Conservation (phyloP, 2,888 invertebrate species). For the Pollenia labialis region DNA sequence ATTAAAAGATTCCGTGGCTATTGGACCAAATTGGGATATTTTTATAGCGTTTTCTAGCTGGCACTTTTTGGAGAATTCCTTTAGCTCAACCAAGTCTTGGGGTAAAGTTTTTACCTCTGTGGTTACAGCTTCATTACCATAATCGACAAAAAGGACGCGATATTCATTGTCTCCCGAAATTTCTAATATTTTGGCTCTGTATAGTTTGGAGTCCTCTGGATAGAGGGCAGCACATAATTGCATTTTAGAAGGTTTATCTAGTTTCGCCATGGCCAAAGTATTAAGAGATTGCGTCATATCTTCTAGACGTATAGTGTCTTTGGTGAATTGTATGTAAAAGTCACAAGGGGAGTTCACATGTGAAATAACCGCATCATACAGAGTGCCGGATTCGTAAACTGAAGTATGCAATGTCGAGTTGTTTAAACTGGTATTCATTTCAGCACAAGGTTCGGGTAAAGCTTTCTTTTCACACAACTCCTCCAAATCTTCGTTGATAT, state of each 20-base stretch:
- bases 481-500: conserved; percentile 87
- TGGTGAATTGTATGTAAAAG: conserved; percentile 91
- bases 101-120: conserved; percentile 86
- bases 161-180: conserved; percentile 89
- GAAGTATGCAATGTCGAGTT: conserved; percentile 74
- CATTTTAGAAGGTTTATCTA: conserved; percentile 76
- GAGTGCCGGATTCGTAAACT: conserved; percentile 73
- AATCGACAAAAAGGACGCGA: conserved; percentile 90
- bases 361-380: conserved; percentile 86
- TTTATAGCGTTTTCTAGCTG: conserved; percentile 86
- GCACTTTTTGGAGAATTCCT: conserved; percentile 86
- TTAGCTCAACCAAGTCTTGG: conserved; percentile 85
- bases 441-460: conserved; percentile 68
- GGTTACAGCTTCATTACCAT: conserved; percentile 87
- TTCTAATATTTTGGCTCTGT: conserved; percentile 91
- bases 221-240: conserved; percentile 91
- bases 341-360: conserved; percentile 90
- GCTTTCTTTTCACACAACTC: conserved; percentile 84
- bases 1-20: conserved; percentile 78
- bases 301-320: conserved; percentile 85
- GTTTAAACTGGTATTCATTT: conserved; percentile 74
- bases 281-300: conserved; percentile 83
- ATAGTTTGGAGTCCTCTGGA: conserved; percentile 92
- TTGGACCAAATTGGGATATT: conserved; percentile 80
- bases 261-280: conserved; percentile 72